A percentile compares a stretch with the other conserved stretches of the same genome.
Conservation (phyloP, 2,888 invertebrate species). For the Notodonta dromedarius region DNA sequence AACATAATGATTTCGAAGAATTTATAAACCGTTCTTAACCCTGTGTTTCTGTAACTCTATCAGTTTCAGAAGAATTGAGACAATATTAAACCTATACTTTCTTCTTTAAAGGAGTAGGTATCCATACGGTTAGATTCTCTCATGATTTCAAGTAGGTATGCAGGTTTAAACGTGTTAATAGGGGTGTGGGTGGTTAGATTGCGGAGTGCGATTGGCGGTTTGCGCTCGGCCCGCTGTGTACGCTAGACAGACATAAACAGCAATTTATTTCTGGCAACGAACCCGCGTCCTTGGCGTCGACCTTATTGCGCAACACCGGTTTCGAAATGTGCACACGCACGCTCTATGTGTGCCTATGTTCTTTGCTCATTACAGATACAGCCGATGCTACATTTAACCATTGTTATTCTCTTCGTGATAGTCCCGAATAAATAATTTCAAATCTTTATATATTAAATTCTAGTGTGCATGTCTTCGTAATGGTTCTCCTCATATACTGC, state of each 20-base stretch:
- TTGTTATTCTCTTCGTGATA: background rate
- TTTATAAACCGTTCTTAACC: too few species aligned
- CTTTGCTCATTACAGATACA: slow-evolving; percentile 32
- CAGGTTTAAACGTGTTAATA: background rate
- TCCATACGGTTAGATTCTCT: background rate
- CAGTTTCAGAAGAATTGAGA: too few species aligned
- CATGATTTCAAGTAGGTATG: background rate
- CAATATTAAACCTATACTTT: too few species aligned
- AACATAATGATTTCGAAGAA: too few species aligned
- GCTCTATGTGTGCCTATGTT: slow-evolving; percentile 51
- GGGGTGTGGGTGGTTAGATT: background rate
- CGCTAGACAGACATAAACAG: slow-evolving; percentile 80
- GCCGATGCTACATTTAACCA: slow-evolving; percentile 28
- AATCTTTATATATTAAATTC: too few species aligned
- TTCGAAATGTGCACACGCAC: slow-evolving; percentile 71
- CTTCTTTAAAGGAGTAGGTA: too few species aligned
- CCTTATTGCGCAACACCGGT: slow-evolving; percentile 83
- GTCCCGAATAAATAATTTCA: too few species aligned
- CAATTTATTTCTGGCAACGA: slow-evolving; percentile 82
- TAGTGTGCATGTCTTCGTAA: too few species aligned
- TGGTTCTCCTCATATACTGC: too few species aligned
- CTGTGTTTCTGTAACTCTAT: too few species aligned
- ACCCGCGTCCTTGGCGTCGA: slow-evolving; percentile 81
- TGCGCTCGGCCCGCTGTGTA: slow-evolving; percentile 36
- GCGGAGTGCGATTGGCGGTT: slow-evolving; percentile 7